Percentiles rank a stretch among this genome's conserved stretches.
phyloP scores from a whole-genome alignment of 2,113 vertebrate genomes.

The Pluvialis apricaria region DNA sequence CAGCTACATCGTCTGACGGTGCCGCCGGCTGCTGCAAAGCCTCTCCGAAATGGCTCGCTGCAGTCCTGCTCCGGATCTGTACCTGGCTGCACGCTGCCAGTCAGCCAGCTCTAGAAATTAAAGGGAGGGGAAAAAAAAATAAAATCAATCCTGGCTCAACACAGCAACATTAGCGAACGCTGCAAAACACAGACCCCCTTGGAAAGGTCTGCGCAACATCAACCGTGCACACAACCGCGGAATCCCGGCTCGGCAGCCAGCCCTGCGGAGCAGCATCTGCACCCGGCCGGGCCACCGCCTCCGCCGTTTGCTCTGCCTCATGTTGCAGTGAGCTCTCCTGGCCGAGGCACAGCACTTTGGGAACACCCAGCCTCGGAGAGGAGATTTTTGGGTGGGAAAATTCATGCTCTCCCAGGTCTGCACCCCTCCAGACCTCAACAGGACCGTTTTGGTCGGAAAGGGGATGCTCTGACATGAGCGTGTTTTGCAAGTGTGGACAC shows the following conservation, averaged over 20 bases:
- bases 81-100: neutral
- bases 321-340: too few relatives aligned
- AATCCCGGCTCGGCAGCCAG: neutral
- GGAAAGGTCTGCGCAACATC: neutral
- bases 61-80: neutral
- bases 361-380: neutral
- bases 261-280: neutral
- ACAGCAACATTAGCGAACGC: neutral
- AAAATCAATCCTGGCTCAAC: neutral
- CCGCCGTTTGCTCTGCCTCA: neutral
- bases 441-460: neutral
- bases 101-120: neutral
- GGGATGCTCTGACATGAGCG: accelerated
- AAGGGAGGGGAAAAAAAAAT: neutral
- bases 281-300: neutral
- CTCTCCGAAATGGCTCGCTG: neutral
- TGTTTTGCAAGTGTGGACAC: neutral
- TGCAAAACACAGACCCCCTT: neutral
- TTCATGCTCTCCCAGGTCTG: neutral
- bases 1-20: neutral
- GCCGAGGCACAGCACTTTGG: accelerated
- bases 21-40: neutral
- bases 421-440: neutral
- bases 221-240: accelerated
- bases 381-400: neutral